Conservation (phyloP, 2,113 vertebrate genomes). For the Axis porcinus region DNA sequence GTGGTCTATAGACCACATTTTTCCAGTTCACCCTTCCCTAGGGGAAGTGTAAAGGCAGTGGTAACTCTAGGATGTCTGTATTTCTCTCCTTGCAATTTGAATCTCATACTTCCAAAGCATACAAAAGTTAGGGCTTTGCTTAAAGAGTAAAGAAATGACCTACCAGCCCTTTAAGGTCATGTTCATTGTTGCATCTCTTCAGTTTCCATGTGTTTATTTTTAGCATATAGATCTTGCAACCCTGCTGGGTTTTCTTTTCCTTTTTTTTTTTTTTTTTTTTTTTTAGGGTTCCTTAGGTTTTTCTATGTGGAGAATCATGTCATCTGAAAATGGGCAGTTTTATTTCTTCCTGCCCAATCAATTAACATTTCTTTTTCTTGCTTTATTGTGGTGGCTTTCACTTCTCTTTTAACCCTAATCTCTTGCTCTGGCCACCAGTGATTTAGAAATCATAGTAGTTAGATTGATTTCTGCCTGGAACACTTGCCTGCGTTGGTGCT, state of each 20-base stretch:
- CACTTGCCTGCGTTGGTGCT: neutral
- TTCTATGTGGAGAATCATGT: neutral
- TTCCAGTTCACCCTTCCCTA: neutral
- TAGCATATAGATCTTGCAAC: neutral
- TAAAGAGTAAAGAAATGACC: neutral
- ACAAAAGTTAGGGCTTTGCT: neutral
- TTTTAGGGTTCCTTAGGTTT: neutral
- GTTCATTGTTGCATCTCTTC: neutral
- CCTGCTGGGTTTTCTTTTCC: neutral
- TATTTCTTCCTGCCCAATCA: neutral
- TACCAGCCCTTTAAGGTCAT: neutral
- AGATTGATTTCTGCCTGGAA: neutral
- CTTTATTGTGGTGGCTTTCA: neutral
- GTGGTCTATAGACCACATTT: neutral
- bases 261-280: neutral
- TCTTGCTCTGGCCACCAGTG: neutral
- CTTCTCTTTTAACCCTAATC: neutral
- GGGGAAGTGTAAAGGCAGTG: neutral
- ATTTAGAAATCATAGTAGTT: neutral
- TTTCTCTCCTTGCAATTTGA: neutral
- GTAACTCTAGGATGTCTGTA: neutral
- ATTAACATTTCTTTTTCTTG: neutral
- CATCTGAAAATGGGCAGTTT: neutral
- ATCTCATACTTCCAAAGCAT: neutral
- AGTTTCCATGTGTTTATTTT: neutral